A percentile compares a stretch with the other conserved stretches of the same genome.
phyloP scores from a whole-genome alignment of 2,113 vertebrate species.

The Ovis aries region ARS-UI_Ramb_v3.0 NC_056065.1:46838001-46838500 shows the following conservation, averaged over 20 bases:
- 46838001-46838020: background rate
- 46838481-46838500: background rate
- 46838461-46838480: background rate
- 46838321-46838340: background rate
- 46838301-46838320: background rate
- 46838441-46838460: background rate
- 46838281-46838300: background rate
- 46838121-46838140: background rate
- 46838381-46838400: background rate
- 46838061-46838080: background rate
- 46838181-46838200: background rate
- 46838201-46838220: background rate
- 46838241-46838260: background rate
- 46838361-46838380: background rate
- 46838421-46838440: background rate
- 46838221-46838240: background rate
- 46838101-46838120: background rate
- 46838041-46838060: background rate
- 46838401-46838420: background rate
- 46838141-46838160: background rate
- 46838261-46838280: background rate
- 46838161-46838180: background rate
- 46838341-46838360: background rate
- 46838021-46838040: background rate
- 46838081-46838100: background rate